Conservation (phyloP, 2,888 invertebrate species). For the Periphyllus acericola region DNA sequence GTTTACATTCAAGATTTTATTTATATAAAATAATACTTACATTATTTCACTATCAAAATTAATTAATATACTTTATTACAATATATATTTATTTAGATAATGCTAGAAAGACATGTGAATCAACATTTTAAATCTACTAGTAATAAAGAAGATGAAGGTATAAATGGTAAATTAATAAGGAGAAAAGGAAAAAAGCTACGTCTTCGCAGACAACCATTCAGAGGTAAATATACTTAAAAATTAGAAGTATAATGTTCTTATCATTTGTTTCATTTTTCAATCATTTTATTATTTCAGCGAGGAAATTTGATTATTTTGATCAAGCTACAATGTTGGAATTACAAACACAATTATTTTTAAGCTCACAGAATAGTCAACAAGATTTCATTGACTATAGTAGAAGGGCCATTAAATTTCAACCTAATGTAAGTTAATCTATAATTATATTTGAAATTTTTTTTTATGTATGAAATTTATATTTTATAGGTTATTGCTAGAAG, state of each 20-base stretch:
- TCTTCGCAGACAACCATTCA: constrained; percentile 87
- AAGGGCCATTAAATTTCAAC: constrained; percentile 46
- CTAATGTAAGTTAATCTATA: constrained; percentile 38
- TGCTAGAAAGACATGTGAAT: constrained; percentile 92
- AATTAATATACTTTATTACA: constrained; percentile 14
- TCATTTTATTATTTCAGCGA: constrained; percentile 73
- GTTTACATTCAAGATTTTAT: too few species aligned
- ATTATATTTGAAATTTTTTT: not conserved
- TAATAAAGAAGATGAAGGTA: constrained; percentile 71
- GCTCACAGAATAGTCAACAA: constrained; percentile 54
- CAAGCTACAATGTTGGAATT: constrained; percentile 84
- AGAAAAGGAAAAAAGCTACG: constrained; percentile 89
- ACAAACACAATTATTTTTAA: constrained; percentile 56
- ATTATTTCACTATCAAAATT: too few species aligned
- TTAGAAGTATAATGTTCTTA: not conserved
- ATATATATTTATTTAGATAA: constrained; percentile 71
- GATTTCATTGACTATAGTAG: constrained; percentile 59
- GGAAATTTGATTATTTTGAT: constrained; percentile 94
- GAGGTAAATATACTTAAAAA: constrained; percentile 74
- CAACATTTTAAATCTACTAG: constrained; percentile 83
- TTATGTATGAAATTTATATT: not conserved
- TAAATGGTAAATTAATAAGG: constrained; percentile 81
- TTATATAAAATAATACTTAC: too few species aligned
- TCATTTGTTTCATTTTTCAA: not conserved
- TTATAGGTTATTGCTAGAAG: constrained; percentile 47